Conservation (phyloP, 2,113 vertebrate genomes). For the Uria lomvia region DNA sequence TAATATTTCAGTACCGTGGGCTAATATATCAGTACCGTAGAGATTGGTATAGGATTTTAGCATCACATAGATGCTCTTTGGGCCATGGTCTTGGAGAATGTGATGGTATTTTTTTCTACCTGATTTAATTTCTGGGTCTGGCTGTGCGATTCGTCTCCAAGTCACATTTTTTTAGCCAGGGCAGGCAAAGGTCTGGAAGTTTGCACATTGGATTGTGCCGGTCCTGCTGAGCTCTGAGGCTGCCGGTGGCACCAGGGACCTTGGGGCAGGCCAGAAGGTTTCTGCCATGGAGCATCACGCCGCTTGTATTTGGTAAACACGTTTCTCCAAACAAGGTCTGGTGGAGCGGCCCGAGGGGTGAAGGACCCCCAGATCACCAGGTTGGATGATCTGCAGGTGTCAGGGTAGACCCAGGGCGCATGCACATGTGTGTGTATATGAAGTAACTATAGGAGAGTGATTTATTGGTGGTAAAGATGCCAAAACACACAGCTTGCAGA, state of each 20-base stretch:
- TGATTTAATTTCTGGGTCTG: neutral
- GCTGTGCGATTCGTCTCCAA: accelerated
- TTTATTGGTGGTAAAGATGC: neutral
- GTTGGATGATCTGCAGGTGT: neutral
- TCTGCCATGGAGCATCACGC: neutral
- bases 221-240: neutral
- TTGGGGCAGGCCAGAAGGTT: neutral
- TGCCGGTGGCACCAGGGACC: neutral
- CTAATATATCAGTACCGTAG: neutral
- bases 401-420: neutral
- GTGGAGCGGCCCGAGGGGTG: neutral
- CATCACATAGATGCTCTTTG: neutral
- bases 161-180: accelerated
- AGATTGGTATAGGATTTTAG: neutral
- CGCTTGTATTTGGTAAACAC: neutral
- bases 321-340: neutral
- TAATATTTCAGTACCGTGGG: neutral
- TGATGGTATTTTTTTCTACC: neutral
- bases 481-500: neutral
- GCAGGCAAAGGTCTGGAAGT: neutral
- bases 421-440: accelerated
- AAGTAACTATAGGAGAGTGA: neutral
- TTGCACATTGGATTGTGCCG: accelerated
- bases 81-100: neutral
- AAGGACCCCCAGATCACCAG: neutral